Evolutionary conservation across 1,140 invertebrate genomes (phyloP).

Genomic region (Megathymus violae): DNA sequence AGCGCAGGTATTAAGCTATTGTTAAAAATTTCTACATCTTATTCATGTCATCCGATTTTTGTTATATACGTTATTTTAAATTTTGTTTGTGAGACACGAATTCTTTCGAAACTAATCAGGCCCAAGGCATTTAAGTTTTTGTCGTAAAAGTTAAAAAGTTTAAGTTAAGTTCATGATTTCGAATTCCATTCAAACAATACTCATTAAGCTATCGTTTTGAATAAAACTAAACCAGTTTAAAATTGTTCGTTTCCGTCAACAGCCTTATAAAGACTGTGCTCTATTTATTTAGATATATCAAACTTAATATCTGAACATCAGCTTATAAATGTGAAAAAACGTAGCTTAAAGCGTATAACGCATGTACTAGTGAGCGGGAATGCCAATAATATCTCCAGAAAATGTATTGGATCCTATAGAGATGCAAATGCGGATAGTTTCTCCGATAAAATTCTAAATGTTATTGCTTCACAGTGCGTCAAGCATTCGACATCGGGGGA

Average conservation of each 20-base stretch:
- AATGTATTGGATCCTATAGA: constrained; percentile 76
- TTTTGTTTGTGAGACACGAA: no score
- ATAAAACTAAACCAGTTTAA: constrained; percentile 29
- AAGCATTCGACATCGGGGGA: constrained; percentile 65
- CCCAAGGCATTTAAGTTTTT: neutral
- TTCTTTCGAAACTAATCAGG: no score
- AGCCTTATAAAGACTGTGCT: constrained; percentile 28
- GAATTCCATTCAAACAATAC: constrained; percentile 11
- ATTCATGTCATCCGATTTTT: no score
- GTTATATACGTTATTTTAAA: no score
- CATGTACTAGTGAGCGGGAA: constrained; percentile 49
- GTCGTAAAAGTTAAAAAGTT: constrained; percentile 16
- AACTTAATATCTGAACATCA: constrained; percentile 26
- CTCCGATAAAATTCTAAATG: constrained; percentile 74
- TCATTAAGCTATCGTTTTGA: constrained; percentile 28
- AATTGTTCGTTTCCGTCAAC: constrained; percentile 21
- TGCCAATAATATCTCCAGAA: constrained; percentile 75
- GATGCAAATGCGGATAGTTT: constrained; percentile 73
- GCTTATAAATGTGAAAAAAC: constrained; percentile 35
- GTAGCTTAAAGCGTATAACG: constrained; percentile 25
- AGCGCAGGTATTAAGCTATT: no score
- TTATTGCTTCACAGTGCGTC: constrained; percentile 73
- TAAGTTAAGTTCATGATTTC: neutral
- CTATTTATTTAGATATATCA: constrained; percentile 34
- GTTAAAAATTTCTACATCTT: no score